Evolutionary conservation across 1,140 invertebrate species (phyloP).

Genomic region (Sycophaga agraensis): DNA sequence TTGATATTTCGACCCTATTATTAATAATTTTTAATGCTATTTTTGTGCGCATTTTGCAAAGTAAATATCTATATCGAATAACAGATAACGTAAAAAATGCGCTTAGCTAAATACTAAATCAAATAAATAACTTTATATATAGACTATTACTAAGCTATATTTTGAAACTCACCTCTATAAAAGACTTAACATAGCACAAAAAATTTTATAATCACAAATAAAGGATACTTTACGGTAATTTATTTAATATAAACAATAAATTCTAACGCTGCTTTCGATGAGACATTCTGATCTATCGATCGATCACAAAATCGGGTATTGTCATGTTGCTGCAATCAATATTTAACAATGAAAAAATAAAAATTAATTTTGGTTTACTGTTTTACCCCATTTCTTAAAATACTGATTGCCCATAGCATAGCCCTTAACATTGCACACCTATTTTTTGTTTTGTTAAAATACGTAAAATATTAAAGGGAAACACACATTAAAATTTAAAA

Average conservation of each 20-base stretch:
- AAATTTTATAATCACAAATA: not conserved
- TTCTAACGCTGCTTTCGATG: not conserved
- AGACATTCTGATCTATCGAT: slow-evolving; percentile 12
- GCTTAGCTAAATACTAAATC: too few relatives aligned
- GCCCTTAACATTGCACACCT: slow-evolving; percentile 33
- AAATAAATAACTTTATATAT: too few relatives aligned
- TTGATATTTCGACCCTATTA: too few relatives aligned
- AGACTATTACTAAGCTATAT: too few relatives aligned
- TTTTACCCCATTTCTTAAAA: not conserved
- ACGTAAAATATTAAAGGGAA: not conserved
- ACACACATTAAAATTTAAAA: not conserved
- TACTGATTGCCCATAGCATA: slow-evolving; percentile 23
- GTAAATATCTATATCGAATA: too few relatives aligned
- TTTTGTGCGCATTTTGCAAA: too few relatives aligned
- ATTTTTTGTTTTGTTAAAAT: slow-evolving; percentile 11
- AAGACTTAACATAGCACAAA: not conserved
- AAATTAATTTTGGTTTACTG: too few relatives aligned
- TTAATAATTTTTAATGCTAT: too few relatives aligned
- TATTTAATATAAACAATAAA: not conserved
- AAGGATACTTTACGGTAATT: not conserved
- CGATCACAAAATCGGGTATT: slow-evolving; percentile 42
- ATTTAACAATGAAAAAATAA: slow-evolving; percentile 6
- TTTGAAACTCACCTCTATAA: slow-evolving; percentile 1
- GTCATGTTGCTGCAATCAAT: slow-evolving; percentile 39
- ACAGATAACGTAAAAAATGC: too few relatives aligned